These are phyloP conservation scores for Monochamus alternatus DNA, from an alignment of 2,888 invertebrate genomes.

Conservation along the genomic window DNA sequence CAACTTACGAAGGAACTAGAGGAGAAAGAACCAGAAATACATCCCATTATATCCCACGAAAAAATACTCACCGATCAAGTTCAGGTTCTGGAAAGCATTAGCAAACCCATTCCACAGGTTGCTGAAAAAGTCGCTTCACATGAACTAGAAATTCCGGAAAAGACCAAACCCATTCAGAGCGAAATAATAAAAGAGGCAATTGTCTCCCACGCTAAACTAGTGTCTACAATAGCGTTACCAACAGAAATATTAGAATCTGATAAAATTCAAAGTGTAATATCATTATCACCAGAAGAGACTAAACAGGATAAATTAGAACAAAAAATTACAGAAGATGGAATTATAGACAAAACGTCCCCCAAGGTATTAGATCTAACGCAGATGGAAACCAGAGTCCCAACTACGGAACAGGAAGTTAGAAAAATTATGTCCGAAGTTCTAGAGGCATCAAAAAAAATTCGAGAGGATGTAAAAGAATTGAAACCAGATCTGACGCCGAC, in stretches of 20 bases:
- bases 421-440: conserved; percentile 71
- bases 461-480: conserved; percentile 71
- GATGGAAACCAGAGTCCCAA: conserved; percentile 45
- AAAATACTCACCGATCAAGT: conserved; percentile 46
- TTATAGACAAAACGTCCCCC: conserved; percentile 46
- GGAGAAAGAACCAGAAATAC: conserved; percentile 24
- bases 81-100: conserved; percentile 53
- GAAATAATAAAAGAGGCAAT: conserved; percentile 62
- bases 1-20: conserved; percentile 22
- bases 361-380: conserved; percentile 47
- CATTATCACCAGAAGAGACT: conserved; percentile 32
- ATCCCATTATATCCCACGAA: background rate
- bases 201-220: conserved; percentile 61
- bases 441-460: conserved; percentile 71
- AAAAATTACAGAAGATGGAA: conserved; percentile 28
- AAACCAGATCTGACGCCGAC: conserved; percentile 74
- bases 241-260: conserved; percentile 49
- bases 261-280: conserved; percentile 48
- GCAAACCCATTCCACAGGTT: conserved; percentile 47
- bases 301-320: conserved; percentile 36
- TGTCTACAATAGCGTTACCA: conserved; percentile 63
- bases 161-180: conserved; percentile 26
- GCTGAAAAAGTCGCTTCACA: conserved; percentile 46
- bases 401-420: conserved; percentile 63
- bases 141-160: conserved; percentile 4